Percentiles rank a stretch among this genome's conserved stretches.
phyloP scores from a whole-genome alignment of 1,140 invertebrate species.

The Nomia melanderi region DNA sequence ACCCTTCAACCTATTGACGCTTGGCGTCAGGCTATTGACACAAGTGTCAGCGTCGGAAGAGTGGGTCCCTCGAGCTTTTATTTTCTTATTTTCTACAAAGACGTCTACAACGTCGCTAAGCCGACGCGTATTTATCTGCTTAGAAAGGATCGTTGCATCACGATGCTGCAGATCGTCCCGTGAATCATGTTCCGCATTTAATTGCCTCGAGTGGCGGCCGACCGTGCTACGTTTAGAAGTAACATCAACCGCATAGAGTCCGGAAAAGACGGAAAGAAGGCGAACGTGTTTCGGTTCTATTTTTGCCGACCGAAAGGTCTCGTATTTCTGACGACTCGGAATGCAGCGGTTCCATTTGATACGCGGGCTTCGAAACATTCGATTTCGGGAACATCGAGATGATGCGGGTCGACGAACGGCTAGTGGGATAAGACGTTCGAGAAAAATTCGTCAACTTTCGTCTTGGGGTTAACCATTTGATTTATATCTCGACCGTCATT shows the following conservation, averaged over 20 bases:
- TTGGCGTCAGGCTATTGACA: too few relatives aligned
- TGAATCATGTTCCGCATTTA: slow-evolving; percentile 53
- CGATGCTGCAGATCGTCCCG: slow-evolving; percentile 28
- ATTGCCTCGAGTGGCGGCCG: slow-evolving; percentile 33
- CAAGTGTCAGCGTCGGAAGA: too few relatives aligned
- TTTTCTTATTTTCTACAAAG: too few relatives aligned
- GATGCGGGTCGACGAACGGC: too few relatives aligned
- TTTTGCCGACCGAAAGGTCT: slow-evolving; percentile 43
- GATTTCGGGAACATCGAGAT: neutral
- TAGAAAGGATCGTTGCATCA: slow-evolving; percentile 38
- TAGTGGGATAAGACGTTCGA: too few relatives aligned
- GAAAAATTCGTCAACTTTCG: too few relatives aligned
- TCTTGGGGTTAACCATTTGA: too few relatives aligned
- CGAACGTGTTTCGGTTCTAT: slow-evolving; percentile 39
- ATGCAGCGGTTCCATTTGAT: slow-evolving; percentile 1
- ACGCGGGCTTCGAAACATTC: neutral
- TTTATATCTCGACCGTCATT: too few relatives aligned
- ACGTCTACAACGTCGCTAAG: too few relatives aligned
- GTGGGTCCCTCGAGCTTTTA: too few relatives aligned
- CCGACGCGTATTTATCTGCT: too few relatives aligned
- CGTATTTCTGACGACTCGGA: slow-evolving; percentile 32
- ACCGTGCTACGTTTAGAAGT: slow-evolving; percentile 34
- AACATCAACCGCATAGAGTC: slow-evolving; percentile 30
- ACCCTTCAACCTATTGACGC: too few relatives aligned
- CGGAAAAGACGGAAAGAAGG: slow-evolving; percentile 52